Evolutionary conservation across 2,888 invertebrate genomes (phyloP).

Genomic region (Aphodius sticticus): DNA sequence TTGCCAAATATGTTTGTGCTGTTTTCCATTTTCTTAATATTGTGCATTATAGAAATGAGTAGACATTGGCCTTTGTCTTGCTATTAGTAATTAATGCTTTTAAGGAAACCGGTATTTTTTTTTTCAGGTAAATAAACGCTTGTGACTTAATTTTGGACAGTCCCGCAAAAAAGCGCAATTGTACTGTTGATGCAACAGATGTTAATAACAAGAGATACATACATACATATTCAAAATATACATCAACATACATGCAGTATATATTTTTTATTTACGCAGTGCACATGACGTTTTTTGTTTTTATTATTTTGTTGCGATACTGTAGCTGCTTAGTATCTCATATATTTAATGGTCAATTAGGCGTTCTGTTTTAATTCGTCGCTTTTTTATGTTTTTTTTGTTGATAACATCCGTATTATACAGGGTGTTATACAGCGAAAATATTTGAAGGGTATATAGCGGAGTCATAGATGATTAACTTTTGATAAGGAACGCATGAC

Average conservation of each 20-base stretch:
- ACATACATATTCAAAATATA: slow-evolving; percentile 58
- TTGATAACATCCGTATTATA: slow-evolving; percentile 11
- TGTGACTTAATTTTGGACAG: not conserved
- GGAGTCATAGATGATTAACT: too few relatives aligned
- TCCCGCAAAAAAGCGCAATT: not conserved
- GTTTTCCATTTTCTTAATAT: too few relatives aligned
- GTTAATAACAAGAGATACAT: slow-evolving; percentile 54
- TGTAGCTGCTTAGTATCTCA: slow-evolving; percentile 9
- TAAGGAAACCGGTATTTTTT: too few relatives aligned
- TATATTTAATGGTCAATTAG: slow-evolving; percentile 13
- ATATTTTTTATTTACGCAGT: slow-evolving; percentile 54
- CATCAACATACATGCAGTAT: slow-evolving; percentile 58
- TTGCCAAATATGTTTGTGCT: too few relatives aligned
- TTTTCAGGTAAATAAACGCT: too few relatives aligned
- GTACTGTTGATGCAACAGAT: slow-evolving; percentile 32
- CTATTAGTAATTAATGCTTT: too few relatives aligned
- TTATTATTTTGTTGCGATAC: not conserved
- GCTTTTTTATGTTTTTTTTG: slow-evolving; percentile 19
- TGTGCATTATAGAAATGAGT: too few relatives aligned
- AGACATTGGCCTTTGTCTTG: too few relatives aligned
- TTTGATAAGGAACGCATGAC: too few relatives aligned
- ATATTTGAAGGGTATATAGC: too few relatives aligned
- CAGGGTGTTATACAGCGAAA: not conserved
- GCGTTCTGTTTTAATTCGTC: slow-evolving; percentile 22
- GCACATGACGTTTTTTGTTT: slow-evolving; percentile 51